Percentiles rank a stretch among this genome's conserved stretches.
Conservation (phyloP, 2,888 invertebrate genomes). For the Caenorhabditis zanzibari region DNA sequence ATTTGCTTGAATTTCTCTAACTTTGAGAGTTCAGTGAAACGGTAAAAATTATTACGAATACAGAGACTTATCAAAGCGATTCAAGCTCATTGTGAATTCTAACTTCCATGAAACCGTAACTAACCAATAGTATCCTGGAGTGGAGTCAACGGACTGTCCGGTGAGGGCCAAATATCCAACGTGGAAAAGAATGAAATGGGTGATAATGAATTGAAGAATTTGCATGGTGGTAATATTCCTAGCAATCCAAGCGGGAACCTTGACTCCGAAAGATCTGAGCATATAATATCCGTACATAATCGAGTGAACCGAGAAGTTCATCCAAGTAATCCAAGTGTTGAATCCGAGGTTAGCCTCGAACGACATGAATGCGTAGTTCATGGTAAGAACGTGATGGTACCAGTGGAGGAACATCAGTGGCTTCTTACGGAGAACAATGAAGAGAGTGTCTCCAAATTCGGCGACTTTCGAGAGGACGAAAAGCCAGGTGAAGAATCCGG, state of each 20-base stretch:
- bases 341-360: conserved; percentile 76
- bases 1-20: too few relatives aligned
- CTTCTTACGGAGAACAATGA: conserved; percentile 76
- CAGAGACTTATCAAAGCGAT: background rate
- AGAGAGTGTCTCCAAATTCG: conserved; percentile 77
- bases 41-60: background rate
- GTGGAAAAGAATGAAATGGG: conserved; percentile 79
- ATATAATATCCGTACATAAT: conserved; percentile 82
- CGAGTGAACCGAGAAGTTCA: conserved; percentile 80
- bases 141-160: conserved; percentile 66
- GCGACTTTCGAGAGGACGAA: conserved; percentile 76
- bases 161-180: conserved; percentile 69
- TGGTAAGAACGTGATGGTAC: conserved; percentile 82
- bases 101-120: conserved; percentile 20
- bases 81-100: too few relatives aligned
- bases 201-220: conserved; percentile 80
- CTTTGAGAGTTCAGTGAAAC: background rate
- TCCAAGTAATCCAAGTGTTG: conserved; percentile 82
- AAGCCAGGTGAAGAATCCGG: conserved; percentile 78
- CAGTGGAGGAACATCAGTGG: conserved; percentile 79
- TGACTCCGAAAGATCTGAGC: conserved; percentile 81
- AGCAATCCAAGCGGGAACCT: conserved; percentile 80
- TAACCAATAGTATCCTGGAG: conserved; percentile 66
- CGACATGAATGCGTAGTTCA: conserved; percentile 80
- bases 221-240: conserved; percentile 79